A percentile compares a stretch with the other conserved stretches of the same genome.
phyloP scores from a whole-genome alignment of 64 coral and sea anemone species.

The Pocillopora damicornis region DNA sequence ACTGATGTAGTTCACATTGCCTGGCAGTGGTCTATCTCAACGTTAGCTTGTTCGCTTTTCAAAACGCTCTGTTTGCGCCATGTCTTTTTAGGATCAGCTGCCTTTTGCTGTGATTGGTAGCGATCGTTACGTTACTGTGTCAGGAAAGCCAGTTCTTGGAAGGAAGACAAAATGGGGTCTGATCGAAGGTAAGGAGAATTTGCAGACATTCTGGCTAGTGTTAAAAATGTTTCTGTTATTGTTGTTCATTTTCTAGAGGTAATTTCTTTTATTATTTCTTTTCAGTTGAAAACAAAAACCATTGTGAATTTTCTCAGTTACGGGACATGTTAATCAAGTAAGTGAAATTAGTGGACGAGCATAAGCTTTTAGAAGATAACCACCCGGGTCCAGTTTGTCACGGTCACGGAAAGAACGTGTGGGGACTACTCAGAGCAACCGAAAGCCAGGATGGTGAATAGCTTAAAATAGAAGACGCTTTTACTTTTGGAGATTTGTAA shows the following conservation, averaged over 20 bases:
- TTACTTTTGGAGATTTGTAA: background rate
- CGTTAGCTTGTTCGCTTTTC: too few relatives aligned
- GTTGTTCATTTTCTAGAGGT: background rate
- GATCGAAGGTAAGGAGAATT: constrained; percentile 70
- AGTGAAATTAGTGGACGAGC: background rate
- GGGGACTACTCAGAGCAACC: background rate
- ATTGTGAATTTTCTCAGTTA: constrained; percentile 94
- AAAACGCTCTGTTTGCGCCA: background rate
- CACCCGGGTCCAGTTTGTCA: too few relatives aligned
- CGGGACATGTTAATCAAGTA: constrained; percentile 98
- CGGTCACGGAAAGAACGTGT: background rate
- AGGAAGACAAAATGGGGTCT: constrained; percentile 98
- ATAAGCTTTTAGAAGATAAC: too few relatives aligned
- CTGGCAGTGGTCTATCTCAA: too few relatives aligned
- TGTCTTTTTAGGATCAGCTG: constrained; percentile 68
- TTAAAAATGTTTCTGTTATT: background rate
- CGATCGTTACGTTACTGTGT: constrained; percentile 88
- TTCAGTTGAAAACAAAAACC: constrained; percentile 99
- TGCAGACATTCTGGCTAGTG: too few relatives aligned
- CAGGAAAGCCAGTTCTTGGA: constrained; percentile 89
- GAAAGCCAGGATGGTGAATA: background rate
- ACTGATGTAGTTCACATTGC: too few relatives aligned
- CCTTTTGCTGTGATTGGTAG: constrained; percentile 98
- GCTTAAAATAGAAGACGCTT: background rate
- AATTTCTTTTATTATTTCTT: constrained; percentile 13